phyloP scores from a whole-genome alignment of 2,797 vertebrate species.

The Trematomus bernacchii region DNA sequence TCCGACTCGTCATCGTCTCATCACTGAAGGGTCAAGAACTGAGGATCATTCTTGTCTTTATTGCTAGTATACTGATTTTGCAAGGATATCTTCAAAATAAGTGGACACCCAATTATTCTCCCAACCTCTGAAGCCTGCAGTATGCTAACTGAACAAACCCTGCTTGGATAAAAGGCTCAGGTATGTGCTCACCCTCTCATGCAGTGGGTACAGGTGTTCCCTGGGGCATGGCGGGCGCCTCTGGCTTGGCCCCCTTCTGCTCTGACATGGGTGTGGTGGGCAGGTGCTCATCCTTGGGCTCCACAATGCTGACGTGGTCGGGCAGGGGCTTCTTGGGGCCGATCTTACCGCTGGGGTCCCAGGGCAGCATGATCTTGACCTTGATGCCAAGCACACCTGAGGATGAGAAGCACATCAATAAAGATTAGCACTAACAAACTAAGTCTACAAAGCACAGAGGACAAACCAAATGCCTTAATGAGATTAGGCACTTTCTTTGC shows the following conservation, averaged over 20 bases:
- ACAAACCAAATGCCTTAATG: too few species aligned
- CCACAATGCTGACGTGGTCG: conserved; percentile 98
- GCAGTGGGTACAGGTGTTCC: conserved; percentile 87
- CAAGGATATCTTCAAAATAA: background rate
- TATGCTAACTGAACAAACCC: too few species aligned
- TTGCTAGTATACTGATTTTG: accelerated
- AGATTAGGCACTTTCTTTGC: accelerated
- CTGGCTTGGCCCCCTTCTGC: conserved; percentile 97
- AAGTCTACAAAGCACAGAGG: background rate
- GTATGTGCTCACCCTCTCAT: conserved; percentile 71
- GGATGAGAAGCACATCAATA: background rate
- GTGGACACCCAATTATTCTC: background rate
- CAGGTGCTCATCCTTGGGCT: conserved; percentile 96
- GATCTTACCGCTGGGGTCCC: conserved; percentile 98
- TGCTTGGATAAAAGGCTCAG: background rate
- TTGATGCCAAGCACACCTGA: conserved; percentile 97
- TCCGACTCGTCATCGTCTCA: conserved; percentile 87
- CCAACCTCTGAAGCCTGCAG: background rate
- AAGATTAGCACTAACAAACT: conserved; percentile 40
- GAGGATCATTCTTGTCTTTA: accelerated
- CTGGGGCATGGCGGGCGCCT: conserved; percentile 95
- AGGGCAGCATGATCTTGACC: conserved; percentile 99
- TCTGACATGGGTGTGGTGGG: conserved; percentile 97
- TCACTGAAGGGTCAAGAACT: conserved; percentile 64
- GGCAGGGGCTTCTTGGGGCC: conserved; percentile 99